These are phyloP conservation scores for Laothoe populi DNA, from an alignment of 2,888 invertebrate species.

Conservation along the genomic window DNA sequence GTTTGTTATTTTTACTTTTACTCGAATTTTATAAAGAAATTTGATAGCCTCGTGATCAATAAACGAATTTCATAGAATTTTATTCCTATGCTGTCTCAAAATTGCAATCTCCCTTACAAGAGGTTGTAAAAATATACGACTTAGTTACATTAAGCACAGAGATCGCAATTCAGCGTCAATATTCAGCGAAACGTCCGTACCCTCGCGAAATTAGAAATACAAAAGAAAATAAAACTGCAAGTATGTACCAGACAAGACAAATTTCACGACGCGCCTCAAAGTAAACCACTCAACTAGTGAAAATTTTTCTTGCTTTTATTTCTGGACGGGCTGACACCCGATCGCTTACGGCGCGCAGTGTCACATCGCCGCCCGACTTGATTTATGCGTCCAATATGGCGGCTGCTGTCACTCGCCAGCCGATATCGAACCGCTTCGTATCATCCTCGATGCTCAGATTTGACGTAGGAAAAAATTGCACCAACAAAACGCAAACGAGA, in stretches of 20 bases:
- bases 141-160: conserved; percentile 27
- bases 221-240: conserved; percentile 43
- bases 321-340: conserved; percentile 78
- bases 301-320: conserved; percentile 79
- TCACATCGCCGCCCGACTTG: conserved; percentile 76
- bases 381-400: conserved; percentile 84
- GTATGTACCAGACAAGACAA: conserved; percentile 62
- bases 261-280: conserved; percentile 74
- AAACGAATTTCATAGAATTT: background rate
- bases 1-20: no score
- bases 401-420: conserved; percentile 72
- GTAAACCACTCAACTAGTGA: conserved; percentile 80
- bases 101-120: conserved; percentile 20
- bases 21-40: no score
- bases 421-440: conserved; percentile 74
- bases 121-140: conserved; percentile 31
- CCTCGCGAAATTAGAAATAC: conserved; percentile 44
- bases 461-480: conserved; percentile 47
- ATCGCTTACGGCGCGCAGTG: conserved; percentile 79
- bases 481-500: conserved; percentile 30
- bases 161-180: conserved; percentile 7
- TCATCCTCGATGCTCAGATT: conserved; percentile 60
- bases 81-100: conserved; percentile 8
- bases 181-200: conserved; percentile 24
- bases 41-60: no score